A percentile compares a stretch with the other conserved stretches of the same genome.
These are phyloP conservation scores for Geophilus truncorum DNA, from an alignment of 2,888 invertebrate genomes.

Conservation along the genomic window DNA sequence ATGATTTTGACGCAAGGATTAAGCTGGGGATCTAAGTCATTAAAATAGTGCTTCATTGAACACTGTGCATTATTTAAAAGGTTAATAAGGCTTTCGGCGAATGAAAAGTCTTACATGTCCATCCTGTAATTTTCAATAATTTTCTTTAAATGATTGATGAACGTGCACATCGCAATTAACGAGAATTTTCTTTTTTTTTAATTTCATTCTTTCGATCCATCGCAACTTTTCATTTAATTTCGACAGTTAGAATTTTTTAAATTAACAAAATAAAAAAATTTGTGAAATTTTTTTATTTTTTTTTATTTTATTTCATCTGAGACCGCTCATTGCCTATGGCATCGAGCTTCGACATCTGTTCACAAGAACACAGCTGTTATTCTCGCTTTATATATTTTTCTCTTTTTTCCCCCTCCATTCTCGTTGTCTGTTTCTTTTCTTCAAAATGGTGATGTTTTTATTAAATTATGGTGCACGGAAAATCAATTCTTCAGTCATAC, in stretches of 20 bases:
- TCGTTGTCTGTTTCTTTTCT: background rate
- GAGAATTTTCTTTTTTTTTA: background rate
- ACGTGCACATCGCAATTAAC: background rate
- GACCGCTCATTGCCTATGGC: background rate
- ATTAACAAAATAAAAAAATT: background rate
- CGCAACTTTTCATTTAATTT: too few relatives aligned
- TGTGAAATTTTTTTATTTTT: background rate
- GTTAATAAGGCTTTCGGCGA: background rate
- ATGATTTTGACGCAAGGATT: background rate
- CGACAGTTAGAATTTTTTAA: background rate
- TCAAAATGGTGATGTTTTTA: conserved; percentile 13
- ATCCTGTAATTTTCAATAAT: background rate
- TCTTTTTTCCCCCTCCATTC: background rate
- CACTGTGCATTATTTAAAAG: background rate
- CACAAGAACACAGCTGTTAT: background rate
- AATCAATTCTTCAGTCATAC: conserved; percentile 12
- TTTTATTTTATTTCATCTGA: background rate
- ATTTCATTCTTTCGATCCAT: too few relatives aligned
- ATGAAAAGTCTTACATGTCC: background rate
- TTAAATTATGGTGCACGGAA: conserved; percentile 17
- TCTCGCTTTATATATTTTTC: background rate
- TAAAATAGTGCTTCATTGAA: background rate
- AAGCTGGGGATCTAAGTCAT: background rate
- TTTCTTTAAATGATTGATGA: background rate
- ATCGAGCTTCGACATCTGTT: conserved; percentile 6